Evolutionary conservation across 1,140 invertebrate genomes (phyloP).

Genomic region (Lerema accius): DNA sequence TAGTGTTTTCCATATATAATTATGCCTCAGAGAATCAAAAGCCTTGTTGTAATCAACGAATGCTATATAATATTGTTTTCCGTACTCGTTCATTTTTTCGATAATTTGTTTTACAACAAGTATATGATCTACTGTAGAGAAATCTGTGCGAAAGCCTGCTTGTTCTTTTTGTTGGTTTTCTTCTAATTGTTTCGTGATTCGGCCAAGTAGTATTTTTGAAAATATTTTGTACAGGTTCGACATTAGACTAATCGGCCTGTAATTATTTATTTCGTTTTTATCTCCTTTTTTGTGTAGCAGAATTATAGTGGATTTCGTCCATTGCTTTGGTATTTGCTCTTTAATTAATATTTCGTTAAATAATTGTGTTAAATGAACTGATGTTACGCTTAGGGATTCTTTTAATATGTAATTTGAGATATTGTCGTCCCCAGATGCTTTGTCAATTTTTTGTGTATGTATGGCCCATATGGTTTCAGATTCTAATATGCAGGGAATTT

Average conservation of each 20-base stretch:
- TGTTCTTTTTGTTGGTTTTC: slow-evolving; percentile 35
- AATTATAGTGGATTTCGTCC: background rate
- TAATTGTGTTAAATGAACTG: slow-evolving; percentile 11
- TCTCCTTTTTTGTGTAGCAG: background rate
- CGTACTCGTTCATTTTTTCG: slow-evolving; percentile 34
- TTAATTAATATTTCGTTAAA: background rate
- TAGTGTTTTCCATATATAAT: slow-evolving; percentile 16
- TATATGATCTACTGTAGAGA: slow-evolving; percentile 17
- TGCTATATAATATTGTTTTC: slow-evolving; percentile 19
- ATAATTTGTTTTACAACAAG: slow-evolving; percentile 31
- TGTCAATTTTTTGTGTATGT: slow-evolving; percentile 37
- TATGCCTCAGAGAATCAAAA: too few species aligned
- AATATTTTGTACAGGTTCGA: slow-evolving; percentile 8
- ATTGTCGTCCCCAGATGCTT: slow-evolving; percentile 35
- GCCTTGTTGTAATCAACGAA: background rate
- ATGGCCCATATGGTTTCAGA: slow-evolving; percentile 35
- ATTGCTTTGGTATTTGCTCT: background rate
- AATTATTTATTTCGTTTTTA: background rate
- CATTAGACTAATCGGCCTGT: background rate
- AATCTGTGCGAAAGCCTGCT: slow-evolving; percentile 29
- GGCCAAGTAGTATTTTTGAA: slow-evolving; percentile 31
- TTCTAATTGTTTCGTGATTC: slow-evolving; percentile 28
- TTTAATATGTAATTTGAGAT: slow-evolving; percentile 36
- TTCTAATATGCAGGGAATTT: slow-evolving; percentile 35
- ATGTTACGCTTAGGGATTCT: slow-evolving; percentile 35